These are phyloP conservation scores for Arrhopalites spinosus DNA, from an alignment of 2,888 invertebrate species.

Conservation along the genomic window DNA sequence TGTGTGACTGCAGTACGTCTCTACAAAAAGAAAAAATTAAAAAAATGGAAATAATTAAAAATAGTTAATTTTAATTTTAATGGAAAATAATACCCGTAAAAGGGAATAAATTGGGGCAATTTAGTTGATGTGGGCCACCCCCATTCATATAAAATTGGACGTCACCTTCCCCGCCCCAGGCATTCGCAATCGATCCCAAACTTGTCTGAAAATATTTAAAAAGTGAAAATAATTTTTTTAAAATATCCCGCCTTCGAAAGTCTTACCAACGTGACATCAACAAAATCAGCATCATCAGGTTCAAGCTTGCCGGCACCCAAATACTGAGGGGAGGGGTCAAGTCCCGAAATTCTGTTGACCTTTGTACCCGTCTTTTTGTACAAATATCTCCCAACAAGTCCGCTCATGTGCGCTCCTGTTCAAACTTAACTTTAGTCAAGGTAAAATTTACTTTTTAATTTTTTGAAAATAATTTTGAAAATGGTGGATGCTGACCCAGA, in stretches of 20 bases:
- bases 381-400: slow-evolving; percentile 16
- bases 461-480: no score
- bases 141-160: slow-evolving; percentile 38
- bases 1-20: slow-evolving; percentile 28
- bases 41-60: neutral
- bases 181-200: slow-evolving; percentile 2
- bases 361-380: slow-evolving; percentile 6
- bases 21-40: neutral
- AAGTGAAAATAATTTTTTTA: neutral
- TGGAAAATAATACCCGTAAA: slow-evolving; percentile 30
- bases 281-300: neutral
- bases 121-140: slow-evolving; percentile 26
- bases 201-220: neutral
- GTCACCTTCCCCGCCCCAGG: slow-evolving; percentile 13
- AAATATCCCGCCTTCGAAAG: neutral
- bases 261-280: slow-evolving; percentile 24
- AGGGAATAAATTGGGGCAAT: slow-evolving; percentile 31
- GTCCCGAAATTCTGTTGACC: slow-evolving; percentile 22
- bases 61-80: neutral
- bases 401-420: slow-evolving; percentile 12
- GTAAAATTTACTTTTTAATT: no score
- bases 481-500: no score
- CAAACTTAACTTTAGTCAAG: neutral
- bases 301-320: neutral
- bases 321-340: slow-evolving; percentile 29